Percentiles rank a stretch among this genome's conserved stretches.
Evolutionary conservation across 2,797 vertebrate species (phyloP).

Genomic region (Crocodylus rhombifer): DNA sequence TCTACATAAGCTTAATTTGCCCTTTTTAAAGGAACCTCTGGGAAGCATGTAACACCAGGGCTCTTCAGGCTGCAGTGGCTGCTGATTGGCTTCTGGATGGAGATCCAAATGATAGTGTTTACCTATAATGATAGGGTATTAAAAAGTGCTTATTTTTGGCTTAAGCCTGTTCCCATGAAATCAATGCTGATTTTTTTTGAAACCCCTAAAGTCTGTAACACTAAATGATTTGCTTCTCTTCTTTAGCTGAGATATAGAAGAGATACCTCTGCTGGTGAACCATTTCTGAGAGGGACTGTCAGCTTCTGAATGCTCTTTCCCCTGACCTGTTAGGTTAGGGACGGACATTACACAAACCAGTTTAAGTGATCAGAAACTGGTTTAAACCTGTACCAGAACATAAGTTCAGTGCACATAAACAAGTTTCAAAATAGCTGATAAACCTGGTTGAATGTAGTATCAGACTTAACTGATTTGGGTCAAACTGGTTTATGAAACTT

Average conservation of each 20-base stretch:
- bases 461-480: too few relatives aligned
- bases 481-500: too few relatives aligned
- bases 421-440: too few relatives aligned
- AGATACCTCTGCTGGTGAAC: background rate
- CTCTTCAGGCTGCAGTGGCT: background rate
- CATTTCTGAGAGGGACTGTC: background rate
- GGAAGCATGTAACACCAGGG: background rate
- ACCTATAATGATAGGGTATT: background rate
- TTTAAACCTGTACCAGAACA: too few relatives aligned
- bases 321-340: background rate
- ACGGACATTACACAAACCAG: too few relatives aligned
- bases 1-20: background rate
- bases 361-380: too few relatives aligned
- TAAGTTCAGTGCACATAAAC: too few relatives aligned
- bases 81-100: background rate
- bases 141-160: background rate
- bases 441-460: too few relatives aligned
- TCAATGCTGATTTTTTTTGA: background rate
- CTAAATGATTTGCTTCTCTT: background rate
- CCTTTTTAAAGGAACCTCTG: accelerated
- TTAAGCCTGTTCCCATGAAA: background rate
- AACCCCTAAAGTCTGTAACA: background rate
- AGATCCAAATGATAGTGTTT: accelerated
- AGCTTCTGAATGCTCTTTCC: background rate
- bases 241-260: background rate